Conservation (phyloP, 1,140 invertebrate genomes). For the Neuroterus valhalla region DNA sequence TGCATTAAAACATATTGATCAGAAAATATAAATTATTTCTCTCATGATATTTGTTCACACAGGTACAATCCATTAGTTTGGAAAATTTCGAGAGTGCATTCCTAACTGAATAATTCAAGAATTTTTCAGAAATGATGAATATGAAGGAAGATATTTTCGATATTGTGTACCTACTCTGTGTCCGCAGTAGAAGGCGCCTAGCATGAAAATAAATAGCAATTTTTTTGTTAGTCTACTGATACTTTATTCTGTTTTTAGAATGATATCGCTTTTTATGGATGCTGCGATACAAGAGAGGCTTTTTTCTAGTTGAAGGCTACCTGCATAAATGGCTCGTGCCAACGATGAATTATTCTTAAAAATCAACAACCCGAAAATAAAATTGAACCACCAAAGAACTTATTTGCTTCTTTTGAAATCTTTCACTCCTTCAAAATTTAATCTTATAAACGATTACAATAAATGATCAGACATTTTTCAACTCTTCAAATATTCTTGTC, state of each 20-base stretch:
- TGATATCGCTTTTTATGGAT: conserved; percentile 46
- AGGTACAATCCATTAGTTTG: no score
- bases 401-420: background rate
- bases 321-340: conserved; percentile 32
- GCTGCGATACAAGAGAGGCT: conserved; percentile 50
- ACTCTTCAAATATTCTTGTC: no score
- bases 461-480: no score
- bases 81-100: background rate
- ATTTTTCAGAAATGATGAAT: background rate
- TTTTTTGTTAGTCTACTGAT: conserved; percentile 62
- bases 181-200: conserved; percentile 74
- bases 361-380: background rate
- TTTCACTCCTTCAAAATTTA: background rate
- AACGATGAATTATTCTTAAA: conserved; percentile 41
- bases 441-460: no score
- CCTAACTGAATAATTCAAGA: background rate
- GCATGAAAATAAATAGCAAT: conserved; percentile 73
- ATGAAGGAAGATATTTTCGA: conserved; percentile 46
- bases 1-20: no score
- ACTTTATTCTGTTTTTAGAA: conserved; percentile 42
- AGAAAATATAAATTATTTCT: no score
- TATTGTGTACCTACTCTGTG: conserved; percentile 75
- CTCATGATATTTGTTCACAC: no score
- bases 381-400: no score
- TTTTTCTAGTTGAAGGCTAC: conserved; percentile 44